These are phyloP conservation scores for Tylochromis polylepis DNA, from an alignment of 2,113 vertebrate genomes.

Conservation along the genomic window DNA sequence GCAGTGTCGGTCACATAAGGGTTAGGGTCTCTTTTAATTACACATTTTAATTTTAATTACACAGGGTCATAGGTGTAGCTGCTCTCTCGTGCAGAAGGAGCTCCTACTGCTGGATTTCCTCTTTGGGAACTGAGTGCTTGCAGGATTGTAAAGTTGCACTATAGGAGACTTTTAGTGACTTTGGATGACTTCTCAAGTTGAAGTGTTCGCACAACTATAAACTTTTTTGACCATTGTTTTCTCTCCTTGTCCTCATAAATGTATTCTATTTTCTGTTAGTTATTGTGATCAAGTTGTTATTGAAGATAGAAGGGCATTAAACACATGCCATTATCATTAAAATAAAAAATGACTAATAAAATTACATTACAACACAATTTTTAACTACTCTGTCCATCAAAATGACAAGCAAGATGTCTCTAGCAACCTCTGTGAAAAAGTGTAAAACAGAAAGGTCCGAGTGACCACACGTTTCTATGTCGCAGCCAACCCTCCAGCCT, in stretches of 20 bases:
- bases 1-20: not conserved
- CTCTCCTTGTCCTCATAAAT: not conserved
- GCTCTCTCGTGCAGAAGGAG: not conserved
- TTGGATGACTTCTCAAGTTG: not conserved
- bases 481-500: not conserved
- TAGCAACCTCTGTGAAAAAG: not conserved
- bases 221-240: not conserved
- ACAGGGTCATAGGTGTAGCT: not conserved
- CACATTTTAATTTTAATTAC: not conserved
- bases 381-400: not conserved
- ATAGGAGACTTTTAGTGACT: not conserved
- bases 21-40: not conserved
- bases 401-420: not conserved
- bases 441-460: not conserved
- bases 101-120: not conserved
- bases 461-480: not conserved
- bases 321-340: fast-evolving
- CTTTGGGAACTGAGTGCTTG: not conserved
- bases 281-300: not conserved
- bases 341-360: not conserved
- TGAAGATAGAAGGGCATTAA: not conserved
- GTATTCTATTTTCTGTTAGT: not conserved
- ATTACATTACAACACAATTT: not conserved
- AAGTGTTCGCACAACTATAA: not conserved
- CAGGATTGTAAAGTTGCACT: not conserved